Base-by-base conservation (phyloP, 2,113 vertebrate species). In the Clarias magur region DNA sequence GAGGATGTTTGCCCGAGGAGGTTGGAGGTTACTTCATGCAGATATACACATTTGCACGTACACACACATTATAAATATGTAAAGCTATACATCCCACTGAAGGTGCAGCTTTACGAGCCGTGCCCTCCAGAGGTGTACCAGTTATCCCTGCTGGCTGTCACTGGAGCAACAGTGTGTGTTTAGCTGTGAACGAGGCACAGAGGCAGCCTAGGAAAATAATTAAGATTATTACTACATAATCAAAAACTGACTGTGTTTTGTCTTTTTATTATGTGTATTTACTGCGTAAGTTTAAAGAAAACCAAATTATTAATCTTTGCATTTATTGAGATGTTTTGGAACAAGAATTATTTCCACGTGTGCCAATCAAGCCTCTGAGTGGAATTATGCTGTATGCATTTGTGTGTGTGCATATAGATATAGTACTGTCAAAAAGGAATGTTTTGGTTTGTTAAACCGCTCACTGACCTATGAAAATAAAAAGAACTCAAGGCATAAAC, bases 121-220 rank as follows among this genome's bases (percentile, higher is more conserved):
- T 15, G 9, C 48, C 75, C 21, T 83, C 60, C 57, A 76, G 54
- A 54, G 76, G 13, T 79, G 80, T n/a, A 25, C 86, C 65, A 75
- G 73, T 82, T 30, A 88, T 76, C 82, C 76, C 38, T 84, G 68
- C 38, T 73, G 57, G 67, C 68, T 57, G 53, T 81, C 48, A 63
- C 67, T 56, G 63, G 87, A 85, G 85, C 82, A 88, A 88, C 87
- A 87, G 80, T 79, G 76, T 68, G 76, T 30, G 90, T 87, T 84
- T 30, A 83, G 60, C 38, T 25, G 56, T 23, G n/a, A 53, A 48
- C 17, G 0, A 59, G 83, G 86, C 83, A 90, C 75, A 80, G 86
- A 38, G 82, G 72, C 78, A 34, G n/a, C 19, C 86, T 62, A 67
- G 56, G 21, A 86, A 80, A 59, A 56, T 1, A 30, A 65, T 34